Percentiles rank a stretch among this genome's conserved stretches.
Conservation (phyloP, 2,888 invertebrate species). For the Chrysolina americana region DNA sequence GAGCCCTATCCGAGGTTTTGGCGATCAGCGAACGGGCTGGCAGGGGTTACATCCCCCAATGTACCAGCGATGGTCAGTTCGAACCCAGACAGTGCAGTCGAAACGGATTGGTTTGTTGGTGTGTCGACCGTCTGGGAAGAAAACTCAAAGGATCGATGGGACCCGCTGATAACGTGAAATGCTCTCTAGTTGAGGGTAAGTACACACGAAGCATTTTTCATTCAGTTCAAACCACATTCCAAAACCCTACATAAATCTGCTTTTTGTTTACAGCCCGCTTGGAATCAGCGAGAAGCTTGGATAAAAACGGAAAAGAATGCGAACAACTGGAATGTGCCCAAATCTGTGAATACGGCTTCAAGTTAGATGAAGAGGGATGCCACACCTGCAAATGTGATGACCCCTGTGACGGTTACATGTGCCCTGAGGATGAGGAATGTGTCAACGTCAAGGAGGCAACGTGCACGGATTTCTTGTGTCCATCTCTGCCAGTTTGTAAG, state of each 20-base stretch:
- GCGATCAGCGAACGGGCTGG: conserved; percentile 85
- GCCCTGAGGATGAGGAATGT: conserved; percentile 82
- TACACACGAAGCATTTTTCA: neutral
- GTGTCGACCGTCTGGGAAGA: conserved; percentile 84
- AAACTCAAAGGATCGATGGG: conserved; percentile 87
- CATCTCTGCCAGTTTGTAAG: conserved; percentile 85
- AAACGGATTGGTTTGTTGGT: conserved; percentile 91
- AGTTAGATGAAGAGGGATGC: conserved; percentile 79
- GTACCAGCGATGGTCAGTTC: conserved; percentile 81
- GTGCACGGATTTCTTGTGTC: conserved; percentile 76
- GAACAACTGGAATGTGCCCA: conserved; percentile 84
- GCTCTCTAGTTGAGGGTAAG: conserved; percentile 70
- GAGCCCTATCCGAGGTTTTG: conserved; percentile 82
- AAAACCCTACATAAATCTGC: neutral
- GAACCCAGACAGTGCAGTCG: conserved; percentile 84
- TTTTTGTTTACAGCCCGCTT: conserved; percentile 58
- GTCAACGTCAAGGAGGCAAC: conserved; percentile 80
- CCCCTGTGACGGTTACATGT: conserved; percentile 85
- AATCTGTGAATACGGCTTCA: conserved; percentile 89
- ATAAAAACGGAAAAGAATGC: conserved; percentile 71
- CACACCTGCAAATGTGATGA: conserved; percentile 89
- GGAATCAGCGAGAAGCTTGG: conserved; percentile 62
- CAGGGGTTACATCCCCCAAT: conserved; percentile 88
- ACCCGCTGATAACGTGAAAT: conserved; percentile 79
- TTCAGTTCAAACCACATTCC: no score